Evolutionary conservation across 35 echinoderm and acorn worm species (phyloP), one percentile per base, ranked within the genome.

Genomic region (Lytechinus variegatus): DNA sequence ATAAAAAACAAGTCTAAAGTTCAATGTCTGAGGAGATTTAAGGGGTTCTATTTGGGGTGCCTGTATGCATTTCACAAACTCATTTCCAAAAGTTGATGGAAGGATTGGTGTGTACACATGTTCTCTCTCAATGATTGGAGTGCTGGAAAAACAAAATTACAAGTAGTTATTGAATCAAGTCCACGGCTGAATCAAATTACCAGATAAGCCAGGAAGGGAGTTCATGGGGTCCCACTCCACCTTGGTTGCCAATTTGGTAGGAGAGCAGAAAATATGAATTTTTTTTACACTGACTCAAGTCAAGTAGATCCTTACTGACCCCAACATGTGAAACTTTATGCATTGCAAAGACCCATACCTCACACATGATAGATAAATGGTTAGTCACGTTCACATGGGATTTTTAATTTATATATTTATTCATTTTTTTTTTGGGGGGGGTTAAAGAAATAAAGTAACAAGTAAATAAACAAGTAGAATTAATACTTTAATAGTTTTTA

Each of bases 101-200:
- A 79, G 21, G 66, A 79, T 79, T 79, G 66, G 19, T 24, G 66
- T 6, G 19, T 79, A 79, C 66, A 79, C 21, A 79, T 79, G 66
- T 79, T 79, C 66, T 79, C 66, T 79, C 12, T 79, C 66, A n/a
- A 19, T 79, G 66, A 24, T 79, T 79, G 16, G 21, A 79, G 66
- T 79, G 66, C 19, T 79, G 66, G 66, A 79, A 79, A 79, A 79
- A 79, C 66, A 79, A 79, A 79, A 79, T 79, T 79, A 79, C n/a
- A 24, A 16, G 16, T 4, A 24, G 66, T 79, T 16, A 79, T 79
- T 79, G 66, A 79, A 79, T 79, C 66, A 79, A 24, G 66, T 79
- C 66, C 66, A 79, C 21, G 4, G 21, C 66, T 79, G 66, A 79
- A 79, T 79, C 66, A 79, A 79, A 79, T 79, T 79, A 79, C 66